phyloP scores from a whole-genome alignment of 2,113 vertebrate species.

The Microcebus lehilahytsara region DNA sequence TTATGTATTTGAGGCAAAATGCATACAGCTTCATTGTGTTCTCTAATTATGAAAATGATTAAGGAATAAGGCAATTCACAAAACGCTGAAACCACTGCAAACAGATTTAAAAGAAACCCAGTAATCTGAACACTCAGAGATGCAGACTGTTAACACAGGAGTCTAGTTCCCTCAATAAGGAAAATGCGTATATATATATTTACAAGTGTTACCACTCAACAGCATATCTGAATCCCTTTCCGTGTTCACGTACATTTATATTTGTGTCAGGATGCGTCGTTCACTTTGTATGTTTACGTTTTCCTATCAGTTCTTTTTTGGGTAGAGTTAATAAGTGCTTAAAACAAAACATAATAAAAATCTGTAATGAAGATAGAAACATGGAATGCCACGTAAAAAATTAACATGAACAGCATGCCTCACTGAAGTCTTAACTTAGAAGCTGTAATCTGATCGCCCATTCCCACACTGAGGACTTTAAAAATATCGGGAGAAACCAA shows the following conservation, averaged over 20 bases:
- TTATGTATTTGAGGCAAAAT: slow-evolving; percentile 42
- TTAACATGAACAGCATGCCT: slow-evolving; percentile 36
- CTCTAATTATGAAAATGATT: slow-evolving; percentile 25
- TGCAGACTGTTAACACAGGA: neutral
- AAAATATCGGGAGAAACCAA: slow-evolving; percentile 65
- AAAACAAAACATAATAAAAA: slow-evolving; percentile 48
- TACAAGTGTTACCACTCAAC: slow-evolving; percentile 27
- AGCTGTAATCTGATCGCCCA: slow-evolving; percentile 65
- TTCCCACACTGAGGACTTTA: slow-evolving; percentile 61
- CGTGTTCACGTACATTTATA: neutral
- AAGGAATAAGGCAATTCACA: slow-evolving; percentile 26
- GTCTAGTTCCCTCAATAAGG: slow-evolving; percentile 2
- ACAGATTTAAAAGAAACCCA: neutral
- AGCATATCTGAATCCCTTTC: neutral
- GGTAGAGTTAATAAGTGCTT: neutral
- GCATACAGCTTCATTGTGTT: neutral
- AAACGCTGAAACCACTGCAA: slow-evolving; percentile 50
- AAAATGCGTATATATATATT: slow-evolving; percentile 16
- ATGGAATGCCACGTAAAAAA: slow-evolving; percentile 48
- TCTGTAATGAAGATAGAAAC: slow-evolving; percentile 46
- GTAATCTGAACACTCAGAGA: slow-evolving; percentile 17
- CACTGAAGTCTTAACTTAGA: slow-evolving; percentile 71
- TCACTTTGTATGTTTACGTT: slow-evolving; percentile 36
- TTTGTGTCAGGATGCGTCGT: neutral
- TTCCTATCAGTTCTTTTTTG: slow-evolving; percentile 28